Evolutionary conservation across 2,113 vertebrate species (phyloP).

Genomic region (Cranoglanis bouderius): DNA sequence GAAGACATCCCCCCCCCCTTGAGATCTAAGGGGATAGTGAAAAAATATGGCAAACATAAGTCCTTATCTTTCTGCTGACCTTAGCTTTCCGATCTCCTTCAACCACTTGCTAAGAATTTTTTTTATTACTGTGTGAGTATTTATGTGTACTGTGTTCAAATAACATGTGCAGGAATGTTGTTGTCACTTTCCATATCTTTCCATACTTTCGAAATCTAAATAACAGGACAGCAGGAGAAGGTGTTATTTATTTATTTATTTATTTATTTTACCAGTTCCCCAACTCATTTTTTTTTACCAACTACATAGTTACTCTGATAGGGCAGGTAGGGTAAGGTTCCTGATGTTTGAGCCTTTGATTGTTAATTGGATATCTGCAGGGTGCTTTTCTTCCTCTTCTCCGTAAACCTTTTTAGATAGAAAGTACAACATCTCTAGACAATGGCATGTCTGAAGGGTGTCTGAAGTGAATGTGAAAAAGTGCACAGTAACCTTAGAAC

Average conservation of each 20-base stretch:
- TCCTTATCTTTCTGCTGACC: conserved; percentile 47
- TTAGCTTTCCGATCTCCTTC: conserved; percentile 53
- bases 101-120: neutral
- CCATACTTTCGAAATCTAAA: neutral
- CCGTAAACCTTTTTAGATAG: neutral
- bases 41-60: conserved; percentile 43
- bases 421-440: conserved; percentile 12
- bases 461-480: conserved; percentile 11
- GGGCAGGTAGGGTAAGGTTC: neutral
- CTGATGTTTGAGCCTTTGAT: neutral
- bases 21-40: conserved; percentile 31
- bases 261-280: neutral
- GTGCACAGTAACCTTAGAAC: conserved; percentile 3
- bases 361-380: conserved; percentile 45
- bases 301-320: neutral
- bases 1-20: conserved; percentile 12
- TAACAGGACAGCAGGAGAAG: neutral
- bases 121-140: neutral
- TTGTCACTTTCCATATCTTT: neutral
- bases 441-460: neutral
- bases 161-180: neutral
- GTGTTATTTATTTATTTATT: too few species aligned
- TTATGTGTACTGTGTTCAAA: neutral
- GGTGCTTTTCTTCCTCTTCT: neutral
- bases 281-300: neutral